These are phyloP conservation scores for Erythrocercus mccallii DNA, from an alignment of 2,113 vertebrate genomes.

Conservation along the genomic window DNA sequence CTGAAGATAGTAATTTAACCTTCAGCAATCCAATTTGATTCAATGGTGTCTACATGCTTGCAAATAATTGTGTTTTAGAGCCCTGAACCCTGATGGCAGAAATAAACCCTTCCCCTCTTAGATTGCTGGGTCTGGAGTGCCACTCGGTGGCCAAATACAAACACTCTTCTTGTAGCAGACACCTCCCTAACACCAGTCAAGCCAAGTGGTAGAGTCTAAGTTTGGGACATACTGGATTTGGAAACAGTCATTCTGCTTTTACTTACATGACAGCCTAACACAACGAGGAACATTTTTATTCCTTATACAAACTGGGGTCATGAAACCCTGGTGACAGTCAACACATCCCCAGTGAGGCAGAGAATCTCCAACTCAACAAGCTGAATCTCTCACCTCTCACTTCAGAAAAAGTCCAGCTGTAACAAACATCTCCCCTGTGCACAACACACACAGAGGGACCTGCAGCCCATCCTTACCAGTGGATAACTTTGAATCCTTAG, in stretches of 20 bases:
- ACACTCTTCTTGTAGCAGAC: background rate
- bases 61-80: background rate
- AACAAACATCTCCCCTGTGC: background rate
- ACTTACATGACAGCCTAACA: background rate
- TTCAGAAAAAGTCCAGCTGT: background rate
- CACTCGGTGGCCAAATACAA: conserved; percentile 1
- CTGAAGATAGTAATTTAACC: conserved; percentile 39
- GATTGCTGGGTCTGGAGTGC: background rate
- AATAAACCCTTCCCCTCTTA: background rate
- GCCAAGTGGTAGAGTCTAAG: background rate
- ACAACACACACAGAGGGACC: fast-evolving
- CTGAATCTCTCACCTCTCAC: background rate
- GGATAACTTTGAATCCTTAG: background rate
- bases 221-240: background rate
- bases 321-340: background rate
- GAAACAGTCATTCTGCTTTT: background rate
- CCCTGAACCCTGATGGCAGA: background rate
- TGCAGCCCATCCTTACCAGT: background rate
- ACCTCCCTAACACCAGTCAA: background rate
- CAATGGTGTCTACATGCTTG: background rate
- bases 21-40: conserved; percentile 12
- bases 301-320: background rate
- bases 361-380: background rate
- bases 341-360: background rate
- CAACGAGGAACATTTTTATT: background rate